Conservation (phyloP, 30 jellyfish, hydroid and myxozoan genomes). For the Turritopsis dohrnii region DNA sequence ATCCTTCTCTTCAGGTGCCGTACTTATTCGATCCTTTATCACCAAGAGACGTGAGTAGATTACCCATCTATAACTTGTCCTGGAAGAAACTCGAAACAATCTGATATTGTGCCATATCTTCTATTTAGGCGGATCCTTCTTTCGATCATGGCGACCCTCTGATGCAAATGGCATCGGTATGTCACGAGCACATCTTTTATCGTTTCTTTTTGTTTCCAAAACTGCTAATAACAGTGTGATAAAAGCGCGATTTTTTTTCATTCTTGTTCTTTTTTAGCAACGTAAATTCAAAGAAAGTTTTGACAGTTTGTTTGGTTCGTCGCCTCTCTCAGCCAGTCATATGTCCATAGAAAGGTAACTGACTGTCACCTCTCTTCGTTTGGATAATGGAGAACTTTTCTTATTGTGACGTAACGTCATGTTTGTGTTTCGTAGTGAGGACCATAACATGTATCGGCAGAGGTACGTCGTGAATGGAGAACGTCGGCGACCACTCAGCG, state of each 20-base stretch:
- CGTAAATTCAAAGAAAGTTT: conserved; percentile 25
- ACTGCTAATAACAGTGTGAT: neutral
- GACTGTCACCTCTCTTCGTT: neutral
- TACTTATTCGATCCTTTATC: conserved; percentile 54
- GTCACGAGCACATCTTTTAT: neutral
- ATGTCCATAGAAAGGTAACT: conserved; percentile 67
- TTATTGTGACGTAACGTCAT: neutral
- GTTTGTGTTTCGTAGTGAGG: neutral
- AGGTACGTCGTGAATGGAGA: neutral
- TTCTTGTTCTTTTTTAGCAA: neutral
- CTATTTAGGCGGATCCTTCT: neutral
- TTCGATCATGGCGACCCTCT: conserved; percentile 10
- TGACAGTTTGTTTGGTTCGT: conserved; percentile 80
- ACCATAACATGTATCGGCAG: neutral
- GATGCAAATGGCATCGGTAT: neutral
- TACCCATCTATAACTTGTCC: neutral
- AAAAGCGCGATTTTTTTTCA: neutral
- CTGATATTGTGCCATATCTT: neutral
- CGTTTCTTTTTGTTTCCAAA: too few species aligned
- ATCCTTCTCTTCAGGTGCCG: conserved; percentile 14
- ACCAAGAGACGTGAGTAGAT: conserved; percentile 46
- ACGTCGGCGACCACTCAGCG: conserved; percentile 15
- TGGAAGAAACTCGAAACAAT: neutral
- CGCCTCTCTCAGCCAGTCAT: conserved; percentile 76
- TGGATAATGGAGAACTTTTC: neutral